These are phyloP conservation scores for Chitala chitala DNA, from an alignment of 2,113 vertebrate species.

Conservation along the genomic window DNA sequence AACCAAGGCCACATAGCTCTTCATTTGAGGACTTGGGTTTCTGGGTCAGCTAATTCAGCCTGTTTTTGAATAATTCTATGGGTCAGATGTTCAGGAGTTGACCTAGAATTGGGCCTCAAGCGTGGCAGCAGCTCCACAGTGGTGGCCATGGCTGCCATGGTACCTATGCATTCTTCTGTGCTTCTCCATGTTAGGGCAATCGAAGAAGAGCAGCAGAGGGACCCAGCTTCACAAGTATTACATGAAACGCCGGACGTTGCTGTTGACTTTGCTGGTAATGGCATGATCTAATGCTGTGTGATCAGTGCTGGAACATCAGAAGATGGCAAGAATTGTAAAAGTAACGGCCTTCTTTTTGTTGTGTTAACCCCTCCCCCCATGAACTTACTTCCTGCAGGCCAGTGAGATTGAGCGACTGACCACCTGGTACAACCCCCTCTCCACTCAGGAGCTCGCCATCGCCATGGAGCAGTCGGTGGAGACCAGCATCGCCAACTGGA, in stretches of 20 bases:
- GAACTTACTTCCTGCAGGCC: conserved; percentile 63
- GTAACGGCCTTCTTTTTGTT: neutral
- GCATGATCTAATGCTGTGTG: neutral
- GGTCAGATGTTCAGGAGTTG: no score
- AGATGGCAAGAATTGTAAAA: neutral
- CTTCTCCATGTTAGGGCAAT: conserved; percentile 66
- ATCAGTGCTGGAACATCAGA: neutral
- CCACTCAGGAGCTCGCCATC: conserved; percentile 81
- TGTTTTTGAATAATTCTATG: no score
- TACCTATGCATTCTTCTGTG: no score
- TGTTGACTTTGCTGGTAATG: conserved; percentile 82
- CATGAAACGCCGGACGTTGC: conserved; percentile 87
- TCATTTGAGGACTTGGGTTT: no score
- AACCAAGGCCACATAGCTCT: no score
- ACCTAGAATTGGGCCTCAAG: no score
- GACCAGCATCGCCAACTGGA: conserved; percentile 91
- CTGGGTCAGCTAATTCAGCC: no score
- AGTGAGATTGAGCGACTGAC: conserved; percentile 91
- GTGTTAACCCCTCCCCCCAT: no score
- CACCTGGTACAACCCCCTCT: conserved; percentile 93
- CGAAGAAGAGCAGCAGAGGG: conserved; percentile 93
- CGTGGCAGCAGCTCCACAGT: no score
- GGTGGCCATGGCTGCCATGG: neutral
- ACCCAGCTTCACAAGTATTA: conserved; percentile 95
- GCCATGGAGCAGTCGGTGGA: conserved; percentile 82